Base-by-base conservation (phyloP, 2,797 vertebrate species). In the Telmatherina bonti region DNA sequence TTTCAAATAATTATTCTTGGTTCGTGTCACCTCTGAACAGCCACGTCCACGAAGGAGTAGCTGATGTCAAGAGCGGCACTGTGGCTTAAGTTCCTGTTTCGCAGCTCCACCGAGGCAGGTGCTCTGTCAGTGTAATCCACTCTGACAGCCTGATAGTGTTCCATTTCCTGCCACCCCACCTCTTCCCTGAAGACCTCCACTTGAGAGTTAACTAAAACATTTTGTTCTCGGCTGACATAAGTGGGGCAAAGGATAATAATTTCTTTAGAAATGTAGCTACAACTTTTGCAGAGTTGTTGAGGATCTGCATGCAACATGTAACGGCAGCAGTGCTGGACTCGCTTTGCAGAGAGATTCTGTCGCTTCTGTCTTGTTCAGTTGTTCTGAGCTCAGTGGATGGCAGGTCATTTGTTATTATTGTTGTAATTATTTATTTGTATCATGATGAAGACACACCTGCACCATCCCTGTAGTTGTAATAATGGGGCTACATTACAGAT, bases 141-240 rank as follows among this genome's bases (percentile, higher is more conserved):
- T 69, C 61, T 84, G 91, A 90, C 90, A 74, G 73, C 72, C 66
- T 62, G 76, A 83, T 88, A 45, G 79, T 90, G 85, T 88, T 87
- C 83, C 52, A 82, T 89, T 89, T 83, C 84, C 84, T 83, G 82
- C 89, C 85, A 85, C 91, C 78, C 88, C 84, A 65, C 76, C 76
- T 62, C 70, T 69, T 85, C 70, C 51, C 62, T 45, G 74, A 74
- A 58, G 62, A 79, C 71, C 66, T 33, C 52, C 78, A 69, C 86
- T 88, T 71, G 71, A 85, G 82, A 85, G 81, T 88, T 69, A 55
- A 67, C 74, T 53, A 29, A 68, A 72, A 70, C 71, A 73, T 76
- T 83, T 83, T 81, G 65, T 84, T 74, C 60, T 29, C 9, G 36
- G 66, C 67, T 78, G 84, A 82, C 76, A 77, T 83, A 86, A 90